phyloP scores from a whole-genome alignment of 1,140 invertebrate species.

The Drosophila setifemur region DNA sequence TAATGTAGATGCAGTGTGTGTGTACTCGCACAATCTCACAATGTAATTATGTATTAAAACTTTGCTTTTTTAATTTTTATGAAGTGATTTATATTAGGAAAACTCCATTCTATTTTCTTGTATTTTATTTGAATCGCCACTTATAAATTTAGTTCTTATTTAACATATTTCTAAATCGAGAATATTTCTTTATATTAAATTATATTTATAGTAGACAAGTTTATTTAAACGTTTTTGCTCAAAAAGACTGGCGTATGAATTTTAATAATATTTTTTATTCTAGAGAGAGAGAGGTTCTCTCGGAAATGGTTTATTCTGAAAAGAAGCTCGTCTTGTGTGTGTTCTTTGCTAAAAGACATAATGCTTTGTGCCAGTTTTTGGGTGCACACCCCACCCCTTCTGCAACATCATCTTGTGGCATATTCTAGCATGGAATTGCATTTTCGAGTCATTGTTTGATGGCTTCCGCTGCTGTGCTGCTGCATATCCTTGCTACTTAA shows the following conservation, averaged over 20 bases:
- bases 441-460: constrained; percentile 70
- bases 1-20: neutral
- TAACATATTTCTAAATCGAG: too few relatives aligned
- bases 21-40: too few relatives aligned
- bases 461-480: constrained; percentile 56
- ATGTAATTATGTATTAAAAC: neutral
- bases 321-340: constrained; percentile 9
- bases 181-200: too few relatives aligned
- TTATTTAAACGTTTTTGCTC: too few relatives aligned
- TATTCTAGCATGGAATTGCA: constrained; percentile 39
- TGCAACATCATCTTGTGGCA: constrained; percentile 29
- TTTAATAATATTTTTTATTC: constrained; percentile 11
- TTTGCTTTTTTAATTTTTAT: neutral
- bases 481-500: constrained; percentile 61
- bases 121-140: too few relatives aligned
- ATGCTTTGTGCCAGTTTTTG: constrained; percentile 7
- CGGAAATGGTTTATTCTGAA: constrained; percentile 14
- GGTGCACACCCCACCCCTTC: too few relatives aligned
- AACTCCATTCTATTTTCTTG: too few relatives aligned
- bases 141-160: too few relatives aligned
- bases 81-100: too few relatives aligned
- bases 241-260: too few relatives aligned
- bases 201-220: too few relatives aligned
- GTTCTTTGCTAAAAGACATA: constrained; percentile 38
- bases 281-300: constrained; percentile 15